A percentile compares a stretch with the other conserved stretches of the same genome.
These are phyloP conservation scores for Macquaria australasica DNA, from an alignment of 2,113 vertebrate species.

Conservation along the genomic window DNA sequence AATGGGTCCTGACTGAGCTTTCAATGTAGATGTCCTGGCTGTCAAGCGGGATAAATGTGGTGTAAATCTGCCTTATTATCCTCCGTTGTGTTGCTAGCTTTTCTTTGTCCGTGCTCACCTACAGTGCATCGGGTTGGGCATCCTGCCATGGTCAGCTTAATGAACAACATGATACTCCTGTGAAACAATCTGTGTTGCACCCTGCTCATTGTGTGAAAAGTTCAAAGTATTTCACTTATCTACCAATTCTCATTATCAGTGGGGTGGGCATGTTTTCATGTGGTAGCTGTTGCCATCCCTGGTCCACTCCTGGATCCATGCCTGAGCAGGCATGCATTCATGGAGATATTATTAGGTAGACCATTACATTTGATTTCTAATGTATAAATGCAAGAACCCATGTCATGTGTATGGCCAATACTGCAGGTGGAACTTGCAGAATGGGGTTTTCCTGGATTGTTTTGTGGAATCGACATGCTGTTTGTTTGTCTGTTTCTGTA, in stretches of 20 bases:
- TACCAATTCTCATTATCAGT: slow-evolving; percentile 10
- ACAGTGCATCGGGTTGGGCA: slow-evolving; percentile 5
- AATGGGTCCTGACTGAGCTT: slow-evolving; percentile 25
- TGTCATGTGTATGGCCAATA: background rate
- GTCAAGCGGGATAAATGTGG: slow-evolving; percentile 12
- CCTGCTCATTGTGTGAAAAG: background rate
- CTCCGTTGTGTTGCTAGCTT: slow-evolving; percentile 31
- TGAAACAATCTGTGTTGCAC: background rate
- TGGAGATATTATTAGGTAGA: slow-evolving; percentile 14
- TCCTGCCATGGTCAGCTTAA: slow-evolving; percentile 21
- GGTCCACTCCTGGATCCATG: background rate
- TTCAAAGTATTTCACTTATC: slow-evolving; percentile 21
- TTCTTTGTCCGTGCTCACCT: slow-evolving; percentile 32
- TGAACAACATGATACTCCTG: slow-evolving; percentile 14
- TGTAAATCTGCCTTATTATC: slow-evolving; percentile 33
- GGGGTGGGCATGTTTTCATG: slow-evolving; percentile 30
- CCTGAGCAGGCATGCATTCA: background rate
- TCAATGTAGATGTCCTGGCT: slow-evolving; percentile 44
- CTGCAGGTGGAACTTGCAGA: background rate
- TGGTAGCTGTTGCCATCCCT: background rate
- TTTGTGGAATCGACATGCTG: background rate
- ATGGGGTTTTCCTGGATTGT: background rate
- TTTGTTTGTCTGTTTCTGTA: slow-evolving; percentile 18
- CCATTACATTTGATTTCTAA: slow-evolving; percentile 9
- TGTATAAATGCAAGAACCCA: slow-evolving; percentile 33